Percentiles rank a stretch among this genome's conserved stretches.
These are phyloP conservation scores for Vicugna pacos DNA, from an alignment of 2,113 vertebrate genomes.

Conservation along the genomic window DNA sequence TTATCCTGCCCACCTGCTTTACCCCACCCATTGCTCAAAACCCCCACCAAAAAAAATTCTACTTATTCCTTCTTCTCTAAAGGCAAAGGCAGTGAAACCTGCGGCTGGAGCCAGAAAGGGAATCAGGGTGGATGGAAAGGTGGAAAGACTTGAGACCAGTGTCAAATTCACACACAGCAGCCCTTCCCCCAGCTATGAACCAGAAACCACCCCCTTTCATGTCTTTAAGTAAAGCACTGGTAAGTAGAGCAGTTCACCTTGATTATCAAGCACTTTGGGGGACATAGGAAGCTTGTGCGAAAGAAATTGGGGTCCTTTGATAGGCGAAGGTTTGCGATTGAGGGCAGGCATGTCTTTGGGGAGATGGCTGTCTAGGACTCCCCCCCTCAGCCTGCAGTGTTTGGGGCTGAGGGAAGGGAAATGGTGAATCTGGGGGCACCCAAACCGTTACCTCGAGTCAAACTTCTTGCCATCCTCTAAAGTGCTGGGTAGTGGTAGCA, in stretches of 20 bases:
- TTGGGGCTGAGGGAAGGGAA: not conserved
- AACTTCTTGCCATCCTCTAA: slow-evolving; percentile 94
- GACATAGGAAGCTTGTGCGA: not conserved
- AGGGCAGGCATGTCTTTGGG: not conserved
- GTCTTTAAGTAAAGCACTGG: not conserved
- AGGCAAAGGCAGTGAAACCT: not conserved
- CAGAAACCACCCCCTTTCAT: not conserved
- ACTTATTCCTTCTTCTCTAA: not conserved
- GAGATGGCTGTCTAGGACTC: not conserved
- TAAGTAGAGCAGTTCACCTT: not conserved
- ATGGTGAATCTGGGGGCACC: not conserved
- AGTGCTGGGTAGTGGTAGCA: slow-evolving; percentile 96
- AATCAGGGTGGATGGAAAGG: not conserved
- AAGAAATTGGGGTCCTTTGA: not conserved
- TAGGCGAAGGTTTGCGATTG: not conserved
- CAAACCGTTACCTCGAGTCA: slow-evolving; percentile 93
- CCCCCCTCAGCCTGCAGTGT: not conserved
- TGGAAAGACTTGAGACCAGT: not conserved
- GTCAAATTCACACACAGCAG: not conserved
- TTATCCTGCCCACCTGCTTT: not conserved
- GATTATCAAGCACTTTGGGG: not conserved
- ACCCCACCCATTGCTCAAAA: not conserved
- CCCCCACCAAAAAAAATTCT: not conserved
- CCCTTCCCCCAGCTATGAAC: not conserved
- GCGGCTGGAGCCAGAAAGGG: not conserved